These are phyloP conservation scores for Oenanthe oenanthe DNA, from an alignment of 2,113 vertebrate genomes.

Conservation along the genomic window DNA sequence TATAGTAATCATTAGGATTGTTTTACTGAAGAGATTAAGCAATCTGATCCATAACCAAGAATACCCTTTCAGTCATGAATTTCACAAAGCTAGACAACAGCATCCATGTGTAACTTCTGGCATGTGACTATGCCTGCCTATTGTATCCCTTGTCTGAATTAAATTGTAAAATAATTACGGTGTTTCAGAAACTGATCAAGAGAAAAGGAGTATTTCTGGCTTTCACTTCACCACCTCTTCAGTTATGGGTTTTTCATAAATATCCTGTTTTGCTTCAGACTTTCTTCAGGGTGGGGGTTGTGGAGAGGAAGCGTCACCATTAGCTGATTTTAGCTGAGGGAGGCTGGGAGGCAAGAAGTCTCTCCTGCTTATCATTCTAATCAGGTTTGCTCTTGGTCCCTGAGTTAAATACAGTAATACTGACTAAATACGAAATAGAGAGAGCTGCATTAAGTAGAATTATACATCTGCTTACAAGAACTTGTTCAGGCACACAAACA, in stretches of 20 bases:
- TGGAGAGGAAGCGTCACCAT: not conserved
- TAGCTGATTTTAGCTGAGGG: constrained; percentile 17
- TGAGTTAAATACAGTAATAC: constrained; percentile 12
- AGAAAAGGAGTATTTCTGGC: not conserved
- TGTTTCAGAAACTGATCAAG: not conserved
- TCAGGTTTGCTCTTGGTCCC: constrained; percentile 18
- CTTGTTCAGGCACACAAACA: not conserved
- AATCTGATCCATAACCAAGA: not conserved
- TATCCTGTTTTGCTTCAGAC: constrained; percentile 49
- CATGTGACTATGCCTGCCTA: not conserved
- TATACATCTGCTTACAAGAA: not conserved
- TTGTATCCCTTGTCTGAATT: not conserved
- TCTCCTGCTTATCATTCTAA: constrained; percentile 55
- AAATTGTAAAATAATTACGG: not conserved
- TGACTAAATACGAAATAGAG: constrained; percentile 44
- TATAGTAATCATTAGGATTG: not conserved
- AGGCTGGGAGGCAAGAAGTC: not conserved
- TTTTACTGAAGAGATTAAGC: not conserved
- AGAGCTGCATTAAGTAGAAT: not conserved
- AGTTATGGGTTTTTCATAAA: not conserved
- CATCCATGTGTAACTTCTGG: not conserved
- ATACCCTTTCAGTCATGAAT: not conserved
- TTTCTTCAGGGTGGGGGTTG: constrained; percentile 16
- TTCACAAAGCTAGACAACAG: not conserved
- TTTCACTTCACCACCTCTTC: not conserved